Conservation (phyloP, 2,888 invertebrate species). For the Parasteatoda lunata region DNA sequence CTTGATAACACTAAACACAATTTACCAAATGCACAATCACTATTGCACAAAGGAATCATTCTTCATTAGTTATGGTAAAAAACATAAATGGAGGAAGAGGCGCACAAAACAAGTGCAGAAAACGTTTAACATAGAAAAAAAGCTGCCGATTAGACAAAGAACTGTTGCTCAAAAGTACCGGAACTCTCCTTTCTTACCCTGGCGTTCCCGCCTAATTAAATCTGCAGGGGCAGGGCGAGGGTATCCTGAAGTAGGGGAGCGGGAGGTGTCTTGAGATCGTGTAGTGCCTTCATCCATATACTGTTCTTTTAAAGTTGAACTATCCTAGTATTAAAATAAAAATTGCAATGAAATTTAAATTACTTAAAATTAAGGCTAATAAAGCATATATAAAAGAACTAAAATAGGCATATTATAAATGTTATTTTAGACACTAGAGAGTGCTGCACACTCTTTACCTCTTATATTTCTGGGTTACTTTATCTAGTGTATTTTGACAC, state of each 20-base stretch:
- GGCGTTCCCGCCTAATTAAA: slow-evolving; percentile 89
- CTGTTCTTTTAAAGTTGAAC: slow-evolving; percentile 54
- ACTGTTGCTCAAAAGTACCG: slow-evolving; percentile 83
- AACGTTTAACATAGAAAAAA: slow-evolving; percentile 2
- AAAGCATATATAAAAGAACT: no score
- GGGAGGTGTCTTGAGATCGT: slow-evolving; percentile 50
- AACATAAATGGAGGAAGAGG: slow-evolving; percentile 10
- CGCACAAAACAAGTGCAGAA: not conserved
- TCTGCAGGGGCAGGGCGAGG: slow-evolving; percentile 78
- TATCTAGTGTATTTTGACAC: no score
- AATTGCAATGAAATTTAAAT: not conserved
- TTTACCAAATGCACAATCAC: slow-evolving; percentile 26
- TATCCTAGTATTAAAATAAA: slow-evolving; percentile 32
- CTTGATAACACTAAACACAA: slow-evolving; percentile 25
- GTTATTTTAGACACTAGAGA: no score
- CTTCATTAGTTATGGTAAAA: slow-evolving; percentile 20
- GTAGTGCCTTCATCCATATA: slow-evolving; percentile 54
- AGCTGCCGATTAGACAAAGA: not conserved
- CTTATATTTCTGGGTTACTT: no score
- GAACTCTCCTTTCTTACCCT: slow-evolving; percentile 96
- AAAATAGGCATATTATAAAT: no score
- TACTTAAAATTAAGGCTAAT: no score
- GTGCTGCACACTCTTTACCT: no score
- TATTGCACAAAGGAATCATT: slow-evolving; percentile 51
- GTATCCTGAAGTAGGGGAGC: slow-evolving; percentile 38